phyloP scores from a whole-genome alignment of 2,888 invertebrate species.

The Drosophila glabriapex region DNA sequence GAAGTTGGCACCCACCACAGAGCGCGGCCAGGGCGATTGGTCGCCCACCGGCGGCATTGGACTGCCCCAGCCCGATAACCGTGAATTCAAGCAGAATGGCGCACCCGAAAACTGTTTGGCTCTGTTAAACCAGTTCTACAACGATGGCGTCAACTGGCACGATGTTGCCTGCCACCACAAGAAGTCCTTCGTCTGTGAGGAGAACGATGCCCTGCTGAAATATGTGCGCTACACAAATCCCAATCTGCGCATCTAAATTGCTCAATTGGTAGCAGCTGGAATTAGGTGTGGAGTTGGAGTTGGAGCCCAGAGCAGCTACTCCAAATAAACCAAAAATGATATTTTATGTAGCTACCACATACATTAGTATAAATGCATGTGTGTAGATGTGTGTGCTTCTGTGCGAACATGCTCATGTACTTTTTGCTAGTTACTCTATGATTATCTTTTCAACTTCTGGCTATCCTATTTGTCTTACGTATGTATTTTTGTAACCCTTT shows the following conservation, averaged over 20 bases:
- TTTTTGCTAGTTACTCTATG: constrained; percentile 31
- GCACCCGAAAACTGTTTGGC: constrained; percentile 95
- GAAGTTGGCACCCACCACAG: constrained; percentile 93
- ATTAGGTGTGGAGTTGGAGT: constrained; percentile 27
- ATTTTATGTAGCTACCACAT: constrained; percentile 57
- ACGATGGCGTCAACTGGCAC: constrained; percentile 96
- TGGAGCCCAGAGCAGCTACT: constrained; percentile 56
- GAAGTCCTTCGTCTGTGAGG: constrained; percentile 95
- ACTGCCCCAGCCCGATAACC: constrained; percentile 94
- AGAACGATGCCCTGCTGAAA: constrained; percentile 93
- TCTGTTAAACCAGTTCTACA: constrained; percentile 95
- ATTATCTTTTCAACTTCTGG: constrained; percentile 41
- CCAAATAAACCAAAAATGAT: constrained; percentile 83
- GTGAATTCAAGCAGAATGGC: constrained; percentile 92
- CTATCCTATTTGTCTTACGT: constrained; percentile 47
- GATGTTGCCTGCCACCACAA: constrained; percentile 96
- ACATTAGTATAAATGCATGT: neutral
- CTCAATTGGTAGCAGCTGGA: constrained; percentile 16
- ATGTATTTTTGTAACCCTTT: constrained; percentile 58
- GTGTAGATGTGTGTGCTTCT: constrained; percentile 27
- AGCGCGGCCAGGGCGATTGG: constrained; percentile 95
- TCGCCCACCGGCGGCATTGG: constrained; percentile 94
- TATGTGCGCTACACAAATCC: constrained; percentile 94
- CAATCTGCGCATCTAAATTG: constrained; percentile 89
- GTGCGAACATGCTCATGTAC: constrained; percentile 35